Evolutionary conservation across 2,888 invertebrate species (phyloP), one percentile per base, ranked within the genome.

Genomic region (Amorpha juglandis): DNA sequence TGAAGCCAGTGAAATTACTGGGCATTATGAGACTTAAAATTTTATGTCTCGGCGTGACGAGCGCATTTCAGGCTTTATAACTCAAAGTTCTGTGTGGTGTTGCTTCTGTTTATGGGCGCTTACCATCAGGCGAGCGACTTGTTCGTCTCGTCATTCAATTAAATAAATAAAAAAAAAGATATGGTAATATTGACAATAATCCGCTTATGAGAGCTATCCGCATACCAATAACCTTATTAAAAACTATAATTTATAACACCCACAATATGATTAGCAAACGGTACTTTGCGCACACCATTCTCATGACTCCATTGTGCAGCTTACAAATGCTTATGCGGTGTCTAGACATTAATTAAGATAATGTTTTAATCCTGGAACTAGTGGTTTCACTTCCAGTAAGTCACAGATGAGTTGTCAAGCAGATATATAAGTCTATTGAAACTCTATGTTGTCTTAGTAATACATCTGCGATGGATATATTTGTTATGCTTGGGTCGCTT

Each of bases 271-370:
- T 58, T 63, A 52, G 45, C 52, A 33, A 48, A 48, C 35, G 35
- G 45, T 66, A 47, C 47, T 53, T 45, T 14, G 47, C 53, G 52
- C 66, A 53, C 63, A n/a, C 33, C 12, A 35, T 66, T 63, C 63
- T 63, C 62, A 33, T 64, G 62, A 64, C 45, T 67, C 50, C 63
- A 21, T 58, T 65, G n/a, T 48, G 21, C 33, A 62, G 58, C 64
- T 50, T 62, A 58, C 45, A 66, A 69, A 70, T 72, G 67, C 66
- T 76, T 67, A 71, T 58, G 69, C 65, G 65, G 71, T 64, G 75
- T 75, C 77, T 79, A 78, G 77, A 80, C 77, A 68, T 70, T 80
- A 78, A 77, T 76, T 72, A 74, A 73, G 71, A 70, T 75, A 70
- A 74, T 68, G 68, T 71, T 72, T 71, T 70, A 71, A 70, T 67